These are phyloP conservation scores for Sparidentex hasta DNA, from an alignment of 2,797 vertebrate genomes.

Conservation along the genomic window DNA sequence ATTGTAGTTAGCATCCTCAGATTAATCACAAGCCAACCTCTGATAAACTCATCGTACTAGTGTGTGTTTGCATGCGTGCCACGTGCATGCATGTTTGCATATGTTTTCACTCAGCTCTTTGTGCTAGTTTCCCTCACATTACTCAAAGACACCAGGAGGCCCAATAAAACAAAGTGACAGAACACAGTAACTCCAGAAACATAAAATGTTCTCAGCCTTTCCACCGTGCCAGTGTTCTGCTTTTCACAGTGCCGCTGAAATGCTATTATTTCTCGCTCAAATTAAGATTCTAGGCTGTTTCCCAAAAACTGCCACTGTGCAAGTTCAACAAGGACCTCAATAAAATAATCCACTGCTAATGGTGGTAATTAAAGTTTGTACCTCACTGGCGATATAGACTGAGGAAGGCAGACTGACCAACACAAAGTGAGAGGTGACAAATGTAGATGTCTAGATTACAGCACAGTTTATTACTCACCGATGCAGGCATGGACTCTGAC, in stretches of 20 bases:
- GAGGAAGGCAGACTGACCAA: conserved; percentile 26
- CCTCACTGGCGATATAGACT: conserved; percentile 37
- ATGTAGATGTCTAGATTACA: conserved; percentile 11
- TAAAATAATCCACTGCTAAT: conserved; percentile 42
- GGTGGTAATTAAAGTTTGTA: conserved; percentile 51
- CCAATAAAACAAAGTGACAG: conserved; percentile 80
- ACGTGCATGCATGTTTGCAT: conserved; percentile 53
- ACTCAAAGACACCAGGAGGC: conserved; percentile 75
- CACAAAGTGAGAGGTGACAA: conserved; percentile 31
- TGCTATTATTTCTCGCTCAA: conserved; percentile 60
- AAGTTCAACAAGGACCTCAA: conserved; percentile 47
- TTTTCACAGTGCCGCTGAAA: conserved; percentile 49
- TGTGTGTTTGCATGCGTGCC: conserved; percentile 32
- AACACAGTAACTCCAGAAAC: conserved; percentile 70
- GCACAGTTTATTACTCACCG: conserved; percentile 87
- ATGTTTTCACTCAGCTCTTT: conserved; percentile 77
- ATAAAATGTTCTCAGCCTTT: conserved; percentile 55
- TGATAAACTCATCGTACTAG: conserved; percentile 29
- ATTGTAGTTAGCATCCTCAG: conserved; percentile 26
- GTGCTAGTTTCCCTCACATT: conserved; percentile 65
- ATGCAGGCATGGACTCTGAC: conserved; percentile 98
- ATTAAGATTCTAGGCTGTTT: conserved; percentile 55
- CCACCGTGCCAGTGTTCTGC: conserved; percentile 42
- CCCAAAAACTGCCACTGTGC: conserved; percentile 68
- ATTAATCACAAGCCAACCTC: conserved; percentile 52